Percentiles rank a stretch among this genome's conserved stretches.
Conservation (phyloP, 2,797 vertebrate species). For the Onychomys arenicola region DNA sequence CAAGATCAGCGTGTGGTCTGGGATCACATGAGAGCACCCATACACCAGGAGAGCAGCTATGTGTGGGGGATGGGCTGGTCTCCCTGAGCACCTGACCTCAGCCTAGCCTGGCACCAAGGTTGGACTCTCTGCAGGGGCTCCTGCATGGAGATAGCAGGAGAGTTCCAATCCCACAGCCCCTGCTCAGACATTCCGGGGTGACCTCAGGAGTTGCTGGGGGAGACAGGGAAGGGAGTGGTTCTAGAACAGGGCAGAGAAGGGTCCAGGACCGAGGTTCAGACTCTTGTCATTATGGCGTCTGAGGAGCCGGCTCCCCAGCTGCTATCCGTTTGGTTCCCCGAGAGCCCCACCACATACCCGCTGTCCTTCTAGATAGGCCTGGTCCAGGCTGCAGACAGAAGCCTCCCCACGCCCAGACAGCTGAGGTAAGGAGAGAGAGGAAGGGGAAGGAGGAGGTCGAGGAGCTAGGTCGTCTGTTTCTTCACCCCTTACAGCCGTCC, state of each 20-base stretch:
- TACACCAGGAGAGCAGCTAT: rapidly evolving
- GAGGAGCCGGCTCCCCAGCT: background rate
- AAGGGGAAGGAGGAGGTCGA: rapidly evolving
- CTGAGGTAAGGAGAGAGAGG: conserved; percentile 32
- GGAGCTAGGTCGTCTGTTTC: background rate
- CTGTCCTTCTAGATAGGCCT: conserved; percentile 43
- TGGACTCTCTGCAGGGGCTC: background rate
- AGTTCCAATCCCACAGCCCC: background rate
- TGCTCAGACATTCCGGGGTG: conserved; percentile 57
- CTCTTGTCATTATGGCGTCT: conserved; percentile 1
- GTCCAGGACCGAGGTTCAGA: background rate
- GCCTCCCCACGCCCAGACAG: background rate
- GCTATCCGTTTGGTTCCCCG: background rate
- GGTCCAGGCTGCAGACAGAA: background rate
- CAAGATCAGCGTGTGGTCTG: background rate
- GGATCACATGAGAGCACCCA: background rate
- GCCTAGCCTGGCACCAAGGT: background rate
- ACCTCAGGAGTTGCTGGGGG: conserved; percentile 74
- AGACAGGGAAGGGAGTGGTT: conserved; percentile 59
- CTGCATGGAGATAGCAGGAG: background rate
- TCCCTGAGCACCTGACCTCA: background rate
- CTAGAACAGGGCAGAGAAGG: conserved; percentile 71
- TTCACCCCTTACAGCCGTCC: background rate
- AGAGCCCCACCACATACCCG: background rate
- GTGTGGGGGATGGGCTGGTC: rapidly evolving